Evolutionary conservation across 2,888 invertebrate genomes (phyloP).

Genomic region (Megastigmus dorsalis): DNA sequence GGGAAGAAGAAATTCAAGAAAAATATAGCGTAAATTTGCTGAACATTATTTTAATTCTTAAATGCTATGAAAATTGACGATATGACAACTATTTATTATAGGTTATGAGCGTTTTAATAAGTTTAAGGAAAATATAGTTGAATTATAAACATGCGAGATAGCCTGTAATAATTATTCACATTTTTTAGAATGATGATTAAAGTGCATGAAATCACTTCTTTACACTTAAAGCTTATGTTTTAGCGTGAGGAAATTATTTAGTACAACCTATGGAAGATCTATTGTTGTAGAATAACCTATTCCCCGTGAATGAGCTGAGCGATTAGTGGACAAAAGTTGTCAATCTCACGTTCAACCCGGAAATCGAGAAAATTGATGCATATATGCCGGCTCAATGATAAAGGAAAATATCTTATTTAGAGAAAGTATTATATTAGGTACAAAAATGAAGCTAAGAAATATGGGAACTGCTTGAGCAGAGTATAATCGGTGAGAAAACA

Average conservation of each 20-base stretch:
- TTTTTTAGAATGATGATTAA: no score
- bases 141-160: no score
- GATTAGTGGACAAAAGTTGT: neutral
- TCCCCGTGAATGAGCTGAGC: neutral
- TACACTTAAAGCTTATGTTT: no score
- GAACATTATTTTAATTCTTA: conserved; percentile 6
- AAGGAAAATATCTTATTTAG: conserved; percentile 27
- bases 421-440: conserved; percentile 16
- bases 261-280: neutral
- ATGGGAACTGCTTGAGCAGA: conserved; percentile 1
- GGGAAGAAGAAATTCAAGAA: neutral
- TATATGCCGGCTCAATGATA: conserved; percentile 30
- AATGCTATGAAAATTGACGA: neutral
- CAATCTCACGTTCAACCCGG: conserved; percentile 53
- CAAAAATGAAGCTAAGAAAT: neutral
- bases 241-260: no score
- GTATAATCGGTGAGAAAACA: conserved; percentile 12
- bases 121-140: neutral
- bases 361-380: conserved; percentile 58
- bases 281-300: conserved; percentile 10
- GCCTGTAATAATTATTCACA: no score
- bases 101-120: conserved; percentile 2
- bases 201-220: no score
- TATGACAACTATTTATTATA: conserved; percentile 5
- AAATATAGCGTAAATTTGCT: conserved; percentile 17